A percentile compares a stretch with the other conserved stretches of the same genome.
phyloP scores from a whole-genome alignment of 1,140 invertebrate species.

The Carcinoscorpius rotundicauda region DNA sequence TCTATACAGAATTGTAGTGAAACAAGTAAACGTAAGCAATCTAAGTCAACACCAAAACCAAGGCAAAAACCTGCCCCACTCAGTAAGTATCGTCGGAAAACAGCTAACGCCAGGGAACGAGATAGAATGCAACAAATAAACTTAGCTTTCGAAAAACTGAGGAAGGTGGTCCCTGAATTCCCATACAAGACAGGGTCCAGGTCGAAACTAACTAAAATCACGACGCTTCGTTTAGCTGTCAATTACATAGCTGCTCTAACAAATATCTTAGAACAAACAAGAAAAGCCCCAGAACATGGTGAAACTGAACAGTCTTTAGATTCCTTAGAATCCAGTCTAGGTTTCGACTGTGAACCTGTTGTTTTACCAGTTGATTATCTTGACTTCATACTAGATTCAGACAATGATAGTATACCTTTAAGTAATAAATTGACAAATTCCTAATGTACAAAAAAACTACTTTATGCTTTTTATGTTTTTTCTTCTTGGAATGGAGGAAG shows the following conservation, averaged over 20 bases:
- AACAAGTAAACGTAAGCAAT: slow-evolving; percentile 30
- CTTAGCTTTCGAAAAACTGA: slow-evolving; percentile 64
- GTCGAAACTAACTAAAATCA: slow-evolving; percentile 78
- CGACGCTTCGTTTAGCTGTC: slow-evolving; percentile 70
- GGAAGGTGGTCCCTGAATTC: slow-evolving; percentile 53
- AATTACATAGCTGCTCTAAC: slow-evolving; percentile 62
- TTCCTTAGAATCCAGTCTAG: slow-evolving; percentile 12
- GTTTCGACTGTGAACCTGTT: slow-evolving; percentile 3
- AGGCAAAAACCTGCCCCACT: slow-evolving; percentile 64
- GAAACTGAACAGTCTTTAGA: slow-evolving; percentile 11
- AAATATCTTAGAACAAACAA: slow-evolving; percentile 34
- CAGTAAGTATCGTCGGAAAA: slow-evolving; percentile 77
- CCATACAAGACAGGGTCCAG: slow-evolving; percentile 25
- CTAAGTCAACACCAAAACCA: slow-evolving; percentile 34
- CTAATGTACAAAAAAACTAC: no score
- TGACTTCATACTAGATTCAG: slow-evolving; percentile 19
- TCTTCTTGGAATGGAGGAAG: no score
- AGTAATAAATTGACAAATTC: no score
- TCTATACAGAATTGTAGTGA: slow-evolving; percentile 41
- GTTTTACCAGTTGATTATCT: slow-evolving; percentile 13
- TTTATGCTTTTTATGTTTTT: no score
- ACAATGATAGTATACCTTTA: slow-evolving; percentile 16
- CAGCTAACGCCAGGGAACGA: slow-evolving; percentile 74
- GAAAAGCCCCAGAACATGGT: slow-evolving; percentile 13
- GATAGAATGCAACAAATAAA: slow-evolving; percentile 77